Evolutionary conservation across 2,113 vertebrate genomes (phyloP).

Genomic region (Atractosteus spatula): DNA sequence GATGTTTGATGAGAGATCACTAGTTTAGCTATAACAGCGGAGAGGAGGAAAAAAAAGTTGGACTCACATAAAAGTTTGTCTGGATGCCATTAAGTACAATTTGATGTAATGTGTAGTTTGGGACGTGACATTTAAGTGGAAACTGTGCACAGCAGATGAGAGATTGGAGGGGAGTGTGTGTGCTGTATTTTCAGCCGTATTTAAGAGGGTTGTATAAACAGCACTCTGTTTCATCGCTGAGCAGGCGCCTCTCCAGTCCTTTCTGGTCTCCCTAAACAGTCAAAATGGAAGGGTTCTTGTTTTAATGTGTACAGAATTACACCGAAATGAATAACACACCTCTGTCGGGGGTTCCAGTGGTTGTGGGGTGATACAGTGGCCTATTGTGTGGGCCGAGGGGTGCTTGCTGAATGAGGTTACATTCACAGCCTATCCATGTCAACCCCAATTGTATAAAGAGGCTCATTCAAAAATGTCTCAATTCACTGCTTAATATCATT

Average conservation of each 20-base stretch:
- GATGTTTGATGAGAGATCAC: conserved; percentile 65
- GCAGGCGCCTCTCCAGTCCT: conserved; percentile 44
- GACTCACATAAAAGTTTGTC: conserved; percentile 78
- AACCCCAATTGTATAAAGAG: conserved; percentile 46
- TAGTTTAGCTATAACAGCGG: conserved; percentile 48
- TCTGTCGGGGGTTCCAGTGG: conserved; percentile 28
- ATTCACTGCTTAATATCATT: conserved; percentile 48
- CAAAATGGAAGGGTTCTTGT: conserved; percentile 36
- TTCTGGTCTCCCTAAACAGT: conserved; percentile 57
- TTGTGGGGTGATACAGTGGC: conserved; percentile 52
- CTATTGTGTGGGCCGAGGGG: conserved; percentile 53
- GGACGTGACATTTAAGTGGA: conserved; percentile 74
- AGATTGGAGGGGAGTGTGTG: conserved; percentile 35
- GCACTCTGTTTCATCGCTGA: conserved; percentile 56
- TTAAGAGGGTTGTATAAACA: conserved; percentile 69
- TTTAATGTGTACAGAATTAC: conserved; percentile 54
- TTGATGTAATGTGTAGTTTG: conserved; percentile 76
- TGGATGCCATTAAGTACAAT: conserved; percentile 80
- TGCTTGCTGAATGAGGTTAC: conserved; percentile 14
- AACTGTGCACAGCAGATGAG: conserved; percentile 72
- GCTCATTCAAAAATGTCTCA: conserved; percentile 37
- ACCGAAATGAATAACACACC: conserved; percentile 63
- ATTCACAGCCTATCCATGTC: conserved; percentile 36
- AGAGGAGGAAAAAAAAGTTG: conserved; percentile 59
- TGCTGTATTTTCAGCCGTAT: conserved; percentile 62